These are phyloP conservation scores for Eretmochelys imbricata DNA, from an alignment of 2,113 vertebrate genomes.

Conservation along the genomic window DNA sequence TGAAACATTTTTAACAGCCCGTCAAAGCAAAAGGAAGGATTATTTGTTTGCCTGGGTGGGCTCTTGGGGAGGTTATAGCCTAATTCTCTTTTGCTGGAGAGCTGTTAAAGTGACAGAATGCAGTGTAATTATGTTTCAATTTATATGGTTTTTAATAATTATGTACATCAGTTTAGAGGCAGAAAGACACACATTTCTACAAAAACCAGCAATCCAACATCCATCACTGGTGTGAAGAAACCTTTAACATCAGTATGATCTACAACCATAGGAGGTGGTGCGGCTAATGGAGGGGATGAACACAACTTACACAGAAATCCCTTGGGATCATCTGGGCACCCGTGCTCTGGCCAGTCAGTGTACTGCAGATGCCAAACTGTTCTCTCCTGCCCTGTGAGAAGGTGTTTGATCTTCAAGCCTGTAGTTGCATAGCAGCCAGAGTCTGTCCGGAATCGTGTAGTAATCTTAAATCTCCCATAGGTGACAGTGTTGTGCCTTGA, in stretches of 20 bases:
- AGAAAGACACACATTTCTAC: not conserved
- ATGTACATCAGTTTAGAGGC: not conserved
- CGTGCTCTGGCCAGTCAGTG: conserved; percentile 97
- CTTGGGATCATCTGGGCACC: conserved; percentile 95
- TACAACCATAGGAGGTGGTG: not conserved
- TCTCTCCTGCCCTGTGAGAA: conserved; percentile 93
- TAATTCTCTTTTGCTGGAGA: not conserved
- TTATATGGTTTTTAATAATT: not conserved
- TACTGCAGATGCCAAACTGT: conserved; percentile 99
- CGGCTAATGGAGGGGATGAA: not conserved
- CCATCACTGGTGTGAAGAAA: not conserved
- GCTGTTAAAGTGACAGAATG: not conserved
- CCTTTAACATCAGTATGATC: not conserved
- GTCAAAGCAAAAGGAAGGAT: not conserved
- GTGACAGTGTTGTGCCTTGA: conserved; percentile 95
- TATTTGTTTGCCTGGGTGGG: not conserved
- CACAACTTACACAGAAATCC: conserved; percentile 94
- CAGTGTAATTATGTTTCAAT: not conserved
- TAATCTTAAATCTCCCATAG: conserved; percentile 96
- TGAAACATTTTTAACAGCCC: not conserved
- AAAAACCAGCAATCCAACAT: not conserved
- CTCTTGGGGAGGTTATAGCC: not conserved
- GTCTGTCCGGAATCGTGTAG: conserved; percentile 95
- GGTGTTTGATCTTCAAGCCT: conserved; percentile 95
- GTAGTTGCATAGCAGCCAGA: conserved; percentile 98